Percentiles rank a stretch among this genome's conserved stretches.
These are phyloP conservation scores for Metridium senile DNA, from an alignment of 92 coral and sea anemone genomes.

Conservation along the genomic window DNA sequence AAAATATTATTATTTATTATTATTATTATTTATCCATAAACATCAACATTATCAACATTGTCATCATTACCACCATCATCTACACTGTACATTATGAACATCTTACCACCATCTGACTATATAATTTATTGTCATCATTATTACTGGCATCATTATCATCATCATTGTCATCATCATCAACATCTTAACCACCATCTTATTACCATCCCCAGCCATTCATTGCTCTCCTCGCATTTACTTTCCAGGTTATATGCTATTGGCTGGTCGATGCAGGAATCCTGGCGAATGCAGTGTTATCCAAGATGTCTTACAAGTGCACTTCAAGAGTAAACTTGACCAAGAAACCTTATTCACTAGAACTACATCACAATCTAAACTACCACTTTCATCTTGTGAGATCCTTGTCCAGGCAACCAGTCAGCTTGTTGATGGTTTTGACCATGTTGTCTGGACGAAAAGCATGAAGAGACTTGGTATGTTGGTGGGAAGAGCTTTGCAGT, in stretches of 20 bases:
- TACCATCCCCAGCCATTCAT: too few species aligned
- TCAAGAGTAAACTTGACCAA: conserved; percentile 73
- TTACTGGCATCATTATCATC: neutral
- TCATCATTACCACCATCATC: too few species aligned
- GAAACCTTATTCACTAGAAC: conserved; percentile 65
- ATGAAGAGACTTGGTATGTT: conserved; percentile 90
- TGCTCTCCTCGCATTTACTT: too few species aligned
- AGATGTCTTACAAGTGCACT: conserved; percentile 79
- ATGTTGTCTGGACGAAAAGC: conserved; percentile 91
- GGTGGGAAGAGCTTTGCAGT: conserved; percentile 90
- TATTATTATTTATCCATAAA: too few species aligned
- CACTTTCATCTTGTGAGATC: conserved; percentile 43
- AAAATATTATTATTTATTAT: too few species aligned
- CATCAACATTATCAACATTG: too few species aligned
- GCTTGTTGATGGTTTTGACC: conserved; percentile 65
- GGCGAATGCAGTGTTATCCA: conserved; percentile 76
- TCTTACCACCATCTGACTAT: too few species aligned
- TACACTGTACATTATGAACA: too few species aligned
- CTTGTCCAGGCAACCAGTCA: conserved; percentile 51
- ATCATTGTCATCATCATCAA: conserved; percentile 11
- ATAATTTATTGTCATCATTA: too few species aligned
- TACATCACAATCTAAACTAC: conserved; percentile 23
- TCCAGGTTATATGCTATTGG: conserved; percentile 88
- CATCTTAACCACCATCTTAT: neutral
- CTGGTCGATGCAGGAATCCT: conserved; percentile 87